Base-by-base conservation (phyloP, 2,113 vertebrate genomes). In the Fulmarus glacialis region DNA sequence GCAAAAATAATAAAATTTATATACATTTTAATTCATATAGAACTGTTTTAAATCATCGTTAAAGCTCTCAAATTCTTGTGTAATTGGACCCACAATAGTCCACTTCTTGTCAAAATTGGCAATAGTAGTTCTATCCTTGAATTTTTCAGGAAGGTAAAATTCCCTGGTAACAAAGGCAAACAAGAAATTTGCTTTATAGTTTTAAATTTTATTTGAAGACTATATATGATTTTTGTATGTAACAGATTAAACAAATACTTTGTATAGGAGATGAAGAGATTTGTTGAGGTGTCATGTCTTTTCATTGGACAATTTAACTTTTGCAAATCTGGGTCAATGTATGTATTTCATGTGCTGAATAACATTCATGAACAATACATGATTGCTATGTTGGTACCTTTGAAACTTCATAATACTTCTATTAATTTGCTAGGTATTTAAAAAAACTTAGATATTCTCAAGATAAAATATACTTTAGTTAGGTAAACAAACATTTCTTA, bases 311-410 rank as follows among this genome's bases (percentile, higher is more conserved):
- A n/a, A n/a, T 42, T 60, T 20, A 17, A 38, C 5, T 64, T 68
- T 7, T 2, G 6, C 6, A 56, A 21, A 56, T 70, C 34, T 60
- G 15, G 2, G 6, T 81, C 1, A 2, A 59, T 26, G 1, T 15
- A 27, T 40, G 4, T 20, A 18, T 70, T 62, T 27, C 6, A 18
- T 71, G 85, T 74, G 10, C 4, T 81, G 11, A 78, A 16, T 47
- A 77, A 34, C 2, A 27, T 45, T 43, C 5, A 43, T 30, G 9
- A 67, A 8, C 5, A 48, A 27, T 26, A 48, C 8, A 8, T 15
- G 6, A 47, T 47, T 63, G 2, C 1, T 89, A 12, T 53, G 5
- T 18, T 38, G 42, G 0, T 53, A 67, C 2, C 0, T 7, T 8
- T 59, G 40, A 48, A 73, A 56, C 11, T 29, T 68, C 10, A 3